Evolutionary conservation across 2,797 vertebrate genomes (phyloP).

Genomic region (Enteromius argenteus): DNA sequence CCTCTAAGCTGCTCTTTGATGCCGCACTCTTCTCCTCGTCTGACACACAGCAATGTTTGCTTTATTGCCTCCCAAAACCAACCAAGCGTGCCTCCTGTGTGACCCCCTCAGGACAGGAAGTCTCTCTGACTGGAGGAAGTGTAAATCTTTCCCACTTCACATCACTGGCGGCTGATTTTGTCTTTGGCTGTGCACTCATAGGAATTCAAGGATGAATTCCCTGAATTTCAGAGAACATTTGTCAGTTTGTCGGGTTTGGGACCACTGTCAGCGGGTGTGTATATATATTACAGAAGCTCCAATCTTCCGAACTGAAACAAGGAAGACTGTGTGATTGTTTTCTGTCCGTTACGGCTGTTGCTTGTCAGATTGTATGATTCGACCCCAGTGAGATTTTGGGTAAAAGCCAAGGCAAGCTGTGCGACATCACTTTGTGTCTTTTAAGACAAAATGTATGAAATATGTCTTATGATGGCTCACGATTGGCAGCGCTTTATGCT

Average conservation of each 20-base stretch:
- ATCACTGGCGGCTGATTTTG: conserved; percentile 24
- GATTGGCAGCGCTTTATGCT: background rate
- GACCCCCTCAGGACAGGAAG: conserved; percentile 49
- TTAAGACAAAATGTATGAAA: background rate
- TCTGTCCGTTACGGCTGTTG: background rate
- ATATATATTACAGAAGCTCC: conserved; percentile 20
- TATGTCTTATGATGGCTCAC: background rate
- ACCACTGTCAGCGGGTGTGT: conserved; percentile 10
- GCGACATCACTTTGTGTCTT: background rate
- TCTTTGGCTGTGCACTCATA: background rate
- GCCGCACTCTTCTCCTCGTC: conserved; percentile 4
- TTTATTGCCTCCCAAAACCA: conserved; percentile 44
- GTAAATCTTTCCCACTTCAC: conserved; percentile 37
- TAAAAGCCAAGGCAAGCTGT: background rate
- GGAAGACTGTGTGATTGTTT: background rate
- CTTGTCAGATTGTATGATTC: conserved; percentile 12
- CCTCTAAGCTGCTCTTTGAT: conserved; percentile 38
- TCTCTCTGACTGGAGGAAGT: conserved; percentile 42
- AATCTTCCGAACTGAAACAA: background rate
- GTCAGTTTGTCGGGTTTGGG: background rate
- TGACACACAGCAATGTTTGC: conserved; percentile 46
- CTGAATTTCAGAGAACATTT: conserved; percentile 36
- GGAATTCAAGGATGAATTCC: conserved; percentile 37
- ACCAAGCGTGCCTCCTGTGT: conserved; percentile 34
- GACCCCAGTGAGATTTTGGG: background rate